Evolutionary conservation across 2,888 invertebrate species (phyloP), one percentile per base, ranked within the genome.

Genomic region (Protonemura montana): DNA sequence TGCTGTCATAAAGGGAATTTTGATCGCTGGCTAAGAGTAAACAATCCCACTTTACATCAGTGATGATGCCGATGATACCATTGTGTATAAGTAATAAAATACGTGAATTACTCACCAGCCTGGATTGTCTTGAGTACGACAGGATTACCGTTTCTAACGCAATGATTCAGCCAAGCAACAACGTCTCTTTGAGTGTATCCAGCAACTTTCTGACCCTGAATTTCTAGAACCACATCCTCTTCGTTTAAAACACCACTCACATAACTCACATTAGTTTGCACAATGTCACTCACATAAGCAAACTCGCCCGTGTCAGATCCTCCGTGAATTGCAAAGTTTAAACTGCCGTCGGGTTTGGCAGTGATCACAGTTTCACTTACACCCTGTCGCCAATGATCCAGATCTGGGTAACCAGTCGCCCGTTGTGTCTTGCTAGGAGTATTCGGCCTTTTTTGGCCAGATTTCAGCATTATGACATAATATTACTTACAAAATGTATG

Each of bases 131-230:
- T 93, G 83, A 93, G 90, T 89, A 91, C 91, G 83, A 93, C 92
- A 42, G 93, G 92, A 88, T 91, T 91, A 76, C 92, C 92, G 90
- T 92, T 92, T 88, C 92, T 91, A 88, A 92, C 91, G 89, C 93
- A 93, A 89, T 93, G 92, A 88, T 92, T 91, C 85, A 93, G 89
- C 91, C 92, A 92, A 77, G 92, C 91, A 86, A 91, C 91, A 26
- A 93, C 92, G 90, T 94, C 94, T 87, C 92, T 90, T 88, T 92
- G 91, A 0, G 93, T 94, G 89, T 92, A 93, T 80, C 94, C 94
- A 86, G 93, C 92, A 87, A 94, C 92, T 90, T 93, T 92, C 89
- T 92, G 92, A 76, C 92, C 93, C 89, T 93, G 93, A 83, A 93
- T 91, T 89, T 93, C 93, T 87, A 93, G 88, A 41, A 93, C 89